Base-by-base conservation (phyloP, 2,888 invertebrate species). In the Venustoraphidia nigricollis region DNA sequence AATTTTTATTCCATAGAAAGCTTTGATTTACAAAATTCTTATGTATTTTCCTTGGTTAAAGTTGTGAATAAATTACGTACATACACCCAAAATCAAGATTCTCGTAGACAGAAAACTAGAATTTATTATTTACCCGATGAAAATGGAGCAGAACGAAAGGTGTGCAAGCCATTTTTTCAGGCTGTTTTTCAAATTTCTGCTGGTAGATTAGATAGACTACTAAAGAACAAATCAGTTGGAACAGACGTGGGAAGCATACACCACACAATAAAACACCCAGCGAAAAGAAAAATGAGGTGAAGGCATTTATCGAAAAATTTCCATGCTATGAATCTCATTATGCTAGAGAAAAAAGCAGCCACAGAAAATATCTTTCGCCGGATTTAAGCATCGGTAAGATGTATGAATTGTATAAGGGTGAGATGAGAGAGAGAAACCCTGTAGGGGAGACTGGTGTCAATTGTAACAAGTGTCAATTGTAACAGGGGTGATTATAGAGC, bases 301-400 rank as follows among this genome's bases (percentile, higher is more conserved):
- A 48, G 39, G 27, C 50, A 34, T 53, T 51, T 46, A 37, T 47
- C 9, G 34, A 50, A 9, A 43, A 34, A 36, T 50, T 51, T 50
- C 40, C 51, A 9, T 34, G 9, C 10, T 56, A 56, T 40, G 45
- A 52, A 49, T 55, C 53, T 17, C 53, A 55, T 41, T 55, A 56
- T 53, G 11, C 46, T 9, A 41, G 52, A 40, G 35, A 41, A 43
- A 54, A 56, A 53, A 53, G 39, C 46, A 37, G 36, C 10, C 42
- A 54, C 36, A 48, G 52, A 41, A 52, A 48, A 49, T 56, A 53
- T 45, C 47, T 55, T 10, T 36, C 54, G 34, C 54, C 53, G 14
- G 52, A 55, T 51, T 47, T 56, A 40, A 52, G 47, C 46, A 27
- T 56, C 9, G 49, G 49, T 6, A 55, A 55, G 50, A 53, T 56